These are phyloP conservation scores for Vollenhovia emeryi DNA, from an alignment of 1,140 invertebrate genomes.

Conservation along the genomic window DNA sequence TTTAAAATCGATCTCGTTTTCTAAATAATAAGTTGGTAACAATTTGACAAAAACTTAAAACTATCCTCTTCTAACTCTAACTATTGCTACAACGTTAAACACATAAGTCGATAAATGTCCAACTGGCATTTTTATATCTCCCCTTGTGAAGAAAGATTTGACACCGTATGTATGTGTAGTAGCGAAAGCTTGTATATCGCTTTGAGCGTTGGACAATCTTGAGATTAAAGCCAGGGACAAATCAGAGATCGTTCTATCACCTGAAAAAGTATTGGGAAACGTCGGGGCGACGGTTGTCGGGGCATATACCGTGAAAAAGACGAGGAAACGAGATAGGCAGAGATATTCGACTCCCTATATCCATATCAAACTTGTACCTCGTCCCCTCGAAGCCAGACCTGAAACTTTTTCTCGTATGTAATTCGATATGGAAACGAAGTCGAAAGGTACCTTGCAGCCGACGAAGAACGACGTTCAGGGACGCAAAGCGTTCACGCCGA, in stretches of 20 bases:
- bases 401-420: conserved; percentile 79
- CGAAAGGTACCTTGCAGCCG: conserved; percentile 65
- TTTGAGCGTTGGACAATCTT: conserved; percentile 72
- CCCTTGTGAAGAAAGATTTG: background rate
- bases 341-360: conserved; percentile 76
- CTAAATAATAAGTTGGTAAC: background rate
- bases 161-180: background rate
- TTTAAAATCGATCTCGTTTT: background rate
- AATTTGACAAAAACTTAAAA: background rate
- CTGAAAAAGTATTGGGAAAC: conserved; percentile 69
- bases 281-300: conserved; percentile 48
- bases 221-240: conserved; percentile 75
- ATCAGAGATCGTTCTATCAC: conserved; percentile 69
- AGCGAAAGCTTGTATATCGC: conserved; percentile 45
- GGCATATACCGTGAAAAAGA: conserved; percentile 57
- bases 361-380: conserved; percentile 78
- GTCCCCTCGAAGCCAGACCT: conserved; percentile 70
- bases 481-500: conserved; percentile 66
- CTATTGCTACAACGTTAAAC: background rate
- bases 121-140: background rate
- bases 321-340: conserved; percentile 67
- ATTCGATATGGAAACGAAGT: conserved; percentile 78
- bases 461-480: conserved; percentile 56
- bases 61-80: background rate
- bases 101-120: background rate